phyloP scores from a whole-genome alignment of 2,888 invertebrate genomes.

The Oscheius sp. region DNA sequence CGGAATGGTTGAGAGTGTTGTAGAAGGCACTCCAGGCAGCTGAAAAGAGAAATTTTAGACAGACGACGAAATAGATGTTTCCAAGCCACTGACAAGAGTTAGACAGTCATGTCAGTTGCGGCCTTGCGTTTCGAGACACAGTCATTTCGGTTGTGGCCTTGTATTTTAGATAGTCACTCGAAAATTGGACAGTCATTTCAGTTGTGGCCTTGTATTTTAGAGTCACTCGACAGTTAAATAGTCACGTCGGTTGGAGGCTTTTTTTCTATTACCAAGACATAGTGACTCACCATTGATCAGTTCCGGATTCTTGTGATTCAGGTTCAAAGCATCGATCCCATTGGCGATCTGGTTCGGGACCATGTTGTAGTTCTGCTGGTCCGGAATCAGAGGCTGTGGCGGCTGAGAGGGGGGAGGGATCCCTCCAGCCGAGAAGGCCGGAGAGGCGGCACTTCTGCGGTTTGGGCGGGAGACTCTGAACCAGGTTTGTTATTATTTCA shows the following conservation, averaged over 20 bases:
- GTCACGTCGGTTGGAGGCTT: too few relatives aligned
- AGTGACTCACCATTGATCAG: conserved; percentile 9
- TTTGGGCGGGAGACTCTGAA: conserved; percentile 10
- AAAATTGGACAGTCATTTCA: too few relatives aligned
- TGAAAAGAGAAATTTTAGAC: neutral
- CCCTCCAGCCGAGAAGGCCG: conserved; percentile 15
- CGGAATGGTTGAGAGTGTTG: conserved; percentile 12
- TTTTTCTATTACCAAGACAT: neutral
- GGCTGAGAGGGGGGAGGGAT: conserved; percentile 23
- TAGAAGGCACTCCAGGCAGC: conserved; percentile 38
- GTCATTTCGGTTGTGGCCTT: too few relatives aligned
- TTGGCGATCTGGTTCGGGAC: conserved; percentile 43
- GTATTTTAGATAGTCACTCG: too few relatives aligned
- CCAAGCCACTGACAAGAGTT: too few relatives aligned
- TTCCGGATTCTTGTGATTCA: conserved; percentile 50
- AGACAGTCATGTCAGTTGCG: too few relatives aligned
- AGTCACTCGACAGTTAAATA: too few relatives aligned
- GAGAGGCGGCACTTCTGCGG: conserved; percentile 21
- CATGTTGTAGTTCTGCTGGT: conserved; percentile 16
- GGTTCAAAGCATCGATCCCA: conserved; percentile 57
- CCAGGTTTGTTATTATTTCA: neutral
- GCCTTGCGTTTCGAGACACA: too few relatives aligned
- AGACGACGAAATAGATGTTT: neutral
- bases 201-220: too few relatives aligned
- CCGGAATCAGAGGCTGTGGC: conserved; percentile 28